These are phyloP conservation scores for Eurystomus glaucurus DNA, from an alignment of 2,797 vertebrate species.

Conservation along the genomic window DNA sequence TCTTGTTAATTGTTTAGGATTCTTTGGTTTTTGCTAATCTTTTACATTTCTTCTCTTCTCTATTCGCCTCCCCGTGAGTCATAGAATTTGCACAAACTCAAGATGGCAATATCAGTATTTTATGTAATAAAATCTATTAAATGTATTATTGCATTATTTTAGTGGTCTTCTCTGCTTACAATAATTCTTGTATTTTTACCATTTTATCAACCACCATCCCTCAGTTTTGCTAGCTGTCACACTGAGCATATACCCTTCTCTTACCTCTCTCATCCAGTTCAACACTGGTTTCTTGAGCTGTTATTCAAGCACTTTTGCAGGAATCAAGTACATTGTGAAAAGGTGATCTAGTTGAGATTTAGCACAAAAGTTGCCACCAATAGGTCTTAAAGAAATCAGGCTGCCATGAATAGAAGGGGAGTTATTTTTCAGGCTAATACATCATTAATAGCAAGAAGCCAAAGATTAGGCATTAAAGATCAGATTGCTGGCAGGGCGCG, in stretches of 20 bases:
- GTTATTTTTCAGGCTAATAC: neutral
- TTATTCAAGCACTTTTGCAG: neutral
- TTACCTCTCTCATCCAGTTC: neutral
- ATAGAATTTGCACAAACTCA: neutral
- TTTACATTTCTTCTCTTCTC: neutral
- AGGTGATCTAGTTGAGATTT: neutral
- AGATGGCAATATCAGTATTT: neutral
- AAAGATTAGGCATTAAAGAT: neutral
- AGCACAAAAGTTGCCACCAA: neutral
- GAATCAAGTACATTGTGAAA: neutral
- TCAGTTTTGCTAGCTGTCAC: neutral
- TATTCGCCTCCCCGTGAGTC: neutral
- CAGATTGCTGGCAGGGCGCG: neutral
- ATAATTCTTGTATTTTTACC: neutral
- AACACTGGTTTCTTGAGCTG: neutral
- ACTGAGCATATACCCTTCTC: neutral
- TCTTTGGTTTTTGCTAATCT: neutral
- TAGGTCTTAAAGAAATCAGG: neutral
- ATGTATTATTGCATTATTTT: neutral
- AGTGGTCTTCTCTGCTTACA: neutral
- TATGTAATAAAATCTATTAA: neutral
- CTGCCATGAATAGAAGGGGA: neutral
- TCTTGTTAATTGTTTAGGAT: neutral
- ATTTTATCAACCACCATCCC: neutral
- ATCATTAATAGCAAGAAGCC: neutral